phyloP scores from a whole-genome alignment of 2,113 vertebrate species.

The Tyrannus savana region DNA sequence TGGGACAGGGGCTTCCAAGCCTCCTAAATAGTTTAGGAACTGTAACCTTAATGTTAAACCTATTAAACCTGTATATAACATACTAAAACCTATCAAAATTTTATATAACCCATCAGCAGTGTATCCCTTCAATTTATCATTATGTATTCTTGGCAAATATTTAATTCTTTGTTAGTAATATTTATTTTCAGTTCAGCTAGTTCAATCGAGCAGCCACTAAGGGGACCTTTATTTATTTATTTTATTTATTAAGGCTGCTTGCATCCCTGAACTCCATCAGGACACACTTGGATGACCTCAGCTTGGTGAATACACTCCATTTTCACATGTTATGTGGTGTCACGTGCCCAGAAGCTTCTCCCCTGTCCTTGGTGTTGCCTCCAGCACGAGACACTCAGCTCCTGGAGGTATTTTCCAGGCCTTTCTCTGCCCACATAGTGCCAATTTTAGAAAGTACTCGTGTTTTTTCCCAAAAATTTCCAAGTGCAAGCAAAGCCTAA shows the following conservation, averaged over 20 bases:
- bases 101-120: fast-evolving
- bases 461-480: neutral
- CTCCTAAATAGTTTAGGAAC: neutral
- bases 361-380: neutral
- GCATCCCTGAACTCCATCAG: neutral
- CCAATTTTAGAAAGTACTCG: fast-evolving
- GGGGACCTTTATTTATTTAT: neutral
- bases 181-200: neutral
- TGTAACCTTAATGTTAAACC: neutral
- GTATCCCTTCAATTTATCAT: neutral
- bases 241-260: neutral
- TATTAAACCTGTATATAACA: neutral
- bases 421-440: neutral
- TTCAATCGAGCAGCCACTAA: neutral
- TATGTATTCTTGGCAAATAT: fast-evolving
- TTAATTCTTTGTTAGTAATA: neutral
- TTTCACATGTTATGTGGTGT: neutral
- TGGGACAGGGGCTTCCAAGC: neutral
- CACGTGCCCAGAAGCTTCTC: neutral
- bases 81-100: neutral
- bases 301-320: neutral
- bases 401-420: fast-evolving
- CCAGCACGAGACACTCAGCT: neutral
- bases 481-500: neutral
- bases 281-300: neutral